Evolutionary conservation across 2,113 vertebrate genomes (phyloP), one percentile per base, ranked within the genome.

Genomic region (Willisornis vidua): DNA sequence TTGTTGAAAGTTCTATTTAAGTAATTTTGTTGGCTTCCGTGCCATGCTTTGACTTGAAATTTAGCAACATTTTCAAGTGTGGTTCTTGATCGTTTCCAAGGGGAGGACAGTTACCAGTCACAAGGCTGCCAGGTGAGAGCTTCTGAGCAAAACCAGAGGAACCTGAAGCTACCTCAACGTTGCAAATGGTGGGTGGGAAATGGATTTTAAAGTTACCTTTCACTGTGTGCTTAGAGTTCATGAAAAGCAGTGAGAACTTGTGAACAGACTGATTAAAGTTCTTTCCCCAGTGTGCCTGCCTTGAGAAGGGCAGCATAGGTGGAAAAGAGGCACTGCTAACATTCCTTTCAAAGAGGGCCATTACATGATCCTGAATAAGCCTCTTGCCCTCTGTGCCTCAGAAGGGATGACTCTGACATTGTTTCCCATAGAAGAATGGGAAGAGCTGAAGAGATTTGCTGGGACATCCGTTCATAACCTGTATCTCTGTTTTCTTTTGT

Each of bases 11-110:
- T 87, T 87, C 26, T 89, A 68, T 89, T 93, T 46, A 82, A 85
- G 63, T 84, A 37, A 71, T 70, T 85, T 75, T 79, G 54, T 90
- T 96, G 82, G 90, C 89, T 93, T 82, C 95, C 81, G 79, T 96
- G 66, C 57, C 92, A 86, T 92, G 75, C 51, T 83, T 97, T 90
- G 90, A 93, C 89, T 84, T 85, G 81, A 76, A 96, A 58, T 75
- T 39, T 66, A 59, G 85, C 70, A 63, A 35, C 87, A 49, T 87
- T 97, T 94, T 95, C 74, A 89, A 87, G 92, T 78, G 85, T 84
- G 80, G 78, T 90, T 93, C 74, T 82, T 91, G 70, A 35, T 74
- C 0, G 0, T 91, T 59, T 72, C 67, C 62, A 82, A 87, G 29
- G 66, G 85, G 96, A 88, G 70, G 46, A 88, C 45, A 85, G 19